These are phyloP conservation scores for Sibirionetta formosa DNA, from an alignment of 2,797 vertebrate species.

Conservation along the genomic window DNA sequence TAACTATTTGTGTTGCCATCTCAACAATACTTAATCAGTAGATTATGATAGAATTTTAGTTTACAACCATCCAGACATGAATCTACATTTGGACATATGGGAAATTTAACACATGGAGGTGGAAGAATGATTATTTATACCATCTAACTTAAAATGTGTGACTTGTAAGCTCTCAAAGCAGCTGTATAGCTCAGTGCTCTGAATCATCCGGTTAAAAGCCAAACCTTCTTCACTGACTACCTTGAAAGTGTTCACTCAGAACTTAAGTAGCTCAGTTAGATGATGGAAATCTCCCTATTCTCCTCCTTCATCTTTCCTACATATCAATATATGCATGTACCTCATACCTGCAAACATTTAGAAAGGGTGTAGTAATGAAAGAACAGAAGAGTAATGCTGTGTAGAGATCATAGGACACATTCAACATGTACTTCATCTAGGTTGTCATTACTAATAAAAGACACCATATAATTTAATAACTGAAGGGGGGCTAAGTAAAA, in stretches of 20 bases:
- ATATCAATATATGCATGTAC: neutral
- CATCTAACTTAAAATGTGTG: neutral
- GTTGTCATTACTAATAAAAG: neutral
- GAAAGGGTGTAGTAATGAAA: neutral
- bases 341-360: neutral
- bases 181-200: neutral
- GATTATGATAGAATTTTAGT: neutral
- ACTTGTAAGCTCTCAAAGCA: neutral
- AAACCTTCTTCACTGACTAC: neutral
- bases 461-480: neutral
- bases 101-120: neutral
- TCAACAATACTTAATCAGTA: neutral
- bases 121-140: slow-evolving; percentile 9
- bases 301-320: neutral
- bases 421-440: neutral
- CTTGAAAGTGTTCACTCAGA: neutral
- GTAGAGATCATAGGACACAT: neutral
- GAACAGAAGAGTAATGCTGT: neutral
- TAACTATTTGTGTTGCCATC: neutral
- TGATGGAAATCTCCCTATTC: slow-evolving; percentile 9
- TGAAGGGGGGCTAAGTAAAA: neutral
- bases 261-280: neutral
- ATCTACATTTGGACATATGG: neutral
- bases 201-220: neutral
- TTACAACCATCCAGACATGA: neutral